Base-by-base conservation (phyloP, 2,888 invertebrate genomes). In the Andricus curvator region DNA sequence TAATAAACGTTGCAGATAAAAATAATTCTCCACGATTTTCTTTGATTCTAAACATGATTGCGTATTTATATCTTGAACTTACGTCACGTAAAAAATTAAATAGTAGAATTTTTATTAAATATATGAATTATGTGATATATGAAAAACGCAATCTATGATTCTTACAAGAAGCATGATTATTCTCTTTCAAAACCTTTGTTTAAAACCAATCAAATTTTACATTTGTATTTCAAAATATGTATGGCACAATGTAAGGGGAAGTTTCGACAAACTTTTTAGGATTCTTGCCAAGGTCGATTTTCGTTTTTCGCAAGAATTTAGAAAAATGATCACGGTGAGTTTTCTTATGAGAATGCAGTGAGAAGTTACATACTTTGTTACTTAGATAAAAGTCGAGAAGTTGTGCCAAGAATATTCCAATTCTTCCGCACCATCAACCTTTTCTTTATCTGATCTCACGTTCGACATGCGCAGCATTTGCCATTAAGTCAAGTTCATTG, bases 251-350 rank as follows among this genome's bases (percentile, higher is more conserved):
- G 79, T 25, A 20, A 62, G 13, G 67, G 44, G 70, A 68, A 70
- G 48, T 70, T 77, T 62, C 62, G 48, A 77, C 13, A 78, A 70
- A 79, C 25, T 74, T 60, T 51, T 68, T 62, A 68, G 64, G 68
- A 77, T 68, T 62, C 33, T 44, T 80, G 80, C 68, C 77, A 80
- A 67, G 77, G 77, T 77, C 64, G 60, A 37, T 68, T 17, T 17
- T 48, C 48, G 48, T 17, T 48, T 17, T 48, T 68, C 68, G 20
- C 80, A 29, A 29, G 25, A 64, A 74, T 33, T 60, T 17, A 56
- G n/a, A 33, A 37, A 56, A 56, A 74, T 60, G 3, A 25, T 4
- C 15, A 56, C 20, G 29, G 56, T 51, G 20, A 74, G 29, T n/a
- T 74, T 51, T 74, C 33, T 56, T 51, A 56, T 56, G 56, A 74